These are phyloP conservation scores for Tetraneura akinire DNA, from an alignment of 1,140 invertebrate species.

Conservation along the genomic window DNA sequence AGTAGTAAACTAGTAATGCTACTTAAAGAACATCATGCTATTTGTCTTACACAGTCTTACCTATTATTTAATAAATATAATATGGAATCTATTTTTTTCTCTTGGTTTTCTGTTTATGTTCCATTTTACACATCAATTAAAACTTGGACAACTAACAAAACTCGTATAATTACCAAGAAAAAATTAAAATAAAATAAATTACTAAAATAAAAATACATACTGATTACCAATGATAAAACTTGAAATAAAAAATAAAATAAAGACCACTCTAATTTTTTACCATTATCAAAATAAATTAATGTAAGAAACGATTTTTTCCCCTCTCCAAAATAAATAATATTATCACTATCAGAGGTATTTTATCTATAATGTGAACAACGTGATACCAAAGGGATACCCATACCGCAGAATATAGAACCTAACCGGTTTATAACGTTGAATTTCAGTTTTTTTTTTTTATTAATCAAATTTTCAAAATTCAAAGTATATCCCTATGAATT, in stretches of 20 bases:
- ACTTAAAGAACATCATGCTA: no score
- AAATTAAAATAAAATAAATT: neutral
- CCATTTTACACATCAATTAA: constrained; percentile 12
- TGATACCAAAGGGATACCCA: no score
- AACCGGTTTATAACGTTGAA: no score
- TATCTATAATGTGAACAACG: no score
- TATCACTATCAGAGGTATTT: no score
- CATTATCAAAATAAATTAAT: neutral
- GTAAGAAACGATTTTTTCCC: neutral
- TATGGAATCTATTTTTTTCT: neutral
- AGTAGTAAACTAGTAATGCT: no score
- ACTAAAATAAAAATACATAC: neutral
- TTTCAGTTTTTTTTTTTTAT: no score
- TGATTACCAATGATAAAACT: neutral
- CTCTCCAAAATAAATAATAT: no score
- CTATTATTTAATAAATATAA: neutral
- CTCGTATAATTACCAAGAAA: neutral
- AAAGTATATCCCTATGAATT: no score
- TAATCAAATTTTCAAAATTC: no score
- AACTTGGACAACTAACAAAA: neutral
- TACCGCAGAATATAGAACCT: no score
- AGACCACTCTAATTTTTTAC: neutral
- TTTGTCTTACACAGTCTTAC: neutral
- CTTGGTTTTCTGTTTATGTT: constrained; percentile 20
- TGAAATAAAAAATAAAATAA: neutral